A percentile compares a stretch with the other conserved stretches of the same genome.
Conservation (phyloP, 2,888 invertebrate species). For the Acanthosepion lycidas region DNA sequence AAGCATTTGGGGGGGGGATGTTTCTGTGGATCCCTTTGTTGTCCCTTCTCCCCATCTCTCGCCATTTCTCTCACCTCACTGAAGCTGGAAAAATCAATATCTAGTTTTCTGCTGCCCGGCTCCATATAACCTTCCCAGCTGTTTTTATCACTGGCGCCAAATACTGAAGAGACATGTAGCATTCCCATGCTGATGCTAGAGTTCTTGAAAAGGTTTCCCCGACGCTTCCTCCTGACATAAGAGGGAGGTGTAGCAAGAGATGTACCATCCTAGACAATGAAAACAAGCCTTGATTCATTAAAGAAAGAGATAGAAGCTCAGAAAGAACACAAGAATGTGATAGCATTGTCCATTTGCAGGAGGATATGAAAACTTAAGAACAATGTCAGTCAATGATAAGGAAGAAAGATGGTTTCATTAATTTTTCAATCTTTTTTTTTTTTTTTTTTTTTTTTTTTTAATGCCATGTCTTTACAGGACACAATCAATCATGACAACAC, state of each 20-base stretch:
- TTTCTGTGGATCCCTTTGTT: background rate
- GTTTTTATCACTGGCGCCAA: background rate
- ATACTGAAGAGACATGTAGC: background rate
- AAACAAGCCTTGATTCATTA: background rate
- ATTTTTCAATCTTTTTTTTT: too few relatives aligned
- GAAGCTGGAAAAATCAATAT: background rate
- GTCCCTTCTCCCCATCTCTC: background rate
- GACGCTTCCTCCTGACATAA: background rate
- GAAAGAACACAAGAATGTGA: too few relatives aligned
- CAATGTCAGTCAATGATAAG: too few relatives aligned
- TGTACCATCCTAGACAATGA: background rate
- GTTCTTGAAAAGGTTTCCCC: background rate
- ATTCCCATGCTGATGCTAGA: background rate
- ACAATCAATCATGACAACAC: too few relatives aligned
- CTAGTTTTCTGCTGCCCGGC: background rate
- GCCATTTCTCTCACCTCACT: constrained; percentile 8
- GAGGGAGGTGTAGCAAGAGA: background rate
- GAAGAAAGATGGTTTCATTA: too few relatives aligned
- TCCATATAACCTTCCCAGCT: background rate
- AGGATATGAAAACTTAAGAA: too few relatives aligned
- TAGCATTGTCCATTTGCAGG: too few relatives aligned
- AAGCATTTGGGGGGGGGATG: background rate
- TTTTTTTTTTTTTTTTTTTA: too few relatives aligned
- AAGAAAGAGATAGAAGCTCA: too few relatives aligned
- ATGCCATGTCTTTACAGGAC: too few relatives aligned